Evolutionary conservation across 2,797 vertebrate species (phyloP).

Genomic region (Pithecia hirsuta): DNA sequence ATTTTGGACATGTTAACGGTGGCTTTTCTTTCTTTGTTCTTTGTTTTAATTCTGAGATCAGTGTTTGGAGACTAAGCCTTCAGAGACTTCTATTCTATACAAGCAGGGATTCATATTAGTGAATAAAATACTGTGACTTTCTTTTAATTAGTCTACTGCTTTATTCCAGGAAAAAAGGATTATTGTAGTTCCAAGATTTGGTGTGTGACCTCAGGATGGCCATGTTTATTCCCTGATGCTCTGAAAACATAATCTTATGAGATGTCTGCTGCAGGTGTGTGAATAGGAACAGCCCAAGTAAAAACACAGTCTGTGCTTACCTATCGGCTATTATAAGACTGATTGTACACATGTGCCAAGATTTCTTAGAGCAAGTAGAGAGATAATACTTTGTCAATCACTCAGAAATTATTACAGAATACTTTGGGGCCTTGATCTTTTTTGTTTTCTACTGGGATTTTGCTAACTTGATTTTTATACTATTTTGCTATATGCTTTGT

Average conservation of each 20-base stretch:
- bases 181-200: background rate
- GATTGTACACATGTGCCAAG: background rate
- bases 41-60: background rate
- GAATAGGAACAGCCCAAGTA: background rate
- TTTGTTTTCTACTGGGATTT: background rate
- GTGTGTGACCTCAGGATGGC: background rate
- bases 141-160: background rate
- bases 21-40: background rate
- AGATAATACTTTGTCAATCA: background rate
- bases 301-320: background rate
- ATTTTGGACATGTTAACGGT: background rate
- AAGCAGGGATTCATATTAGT: background rate
- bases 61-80: background rate
- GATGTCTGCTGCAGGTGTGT: background rate
- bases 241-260: background rate
- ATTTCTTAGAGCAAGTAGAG: background rate
- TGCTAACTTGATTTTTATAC: background rate
- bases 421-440: background rate
- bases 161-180: background rate
- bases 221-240: background rate
- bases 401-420: background rate
- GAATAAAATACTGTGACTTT: background rate
- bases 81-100: background rate
- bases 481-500: constrained; percentile 37
- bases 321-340: background rate